Evolutionary conservation across 37 sponge, comb jelly and placozoan genomes (phyloP), one percentile per base, ranked within the genome.

Genomic region (Theonella swinhoei): DNA sequence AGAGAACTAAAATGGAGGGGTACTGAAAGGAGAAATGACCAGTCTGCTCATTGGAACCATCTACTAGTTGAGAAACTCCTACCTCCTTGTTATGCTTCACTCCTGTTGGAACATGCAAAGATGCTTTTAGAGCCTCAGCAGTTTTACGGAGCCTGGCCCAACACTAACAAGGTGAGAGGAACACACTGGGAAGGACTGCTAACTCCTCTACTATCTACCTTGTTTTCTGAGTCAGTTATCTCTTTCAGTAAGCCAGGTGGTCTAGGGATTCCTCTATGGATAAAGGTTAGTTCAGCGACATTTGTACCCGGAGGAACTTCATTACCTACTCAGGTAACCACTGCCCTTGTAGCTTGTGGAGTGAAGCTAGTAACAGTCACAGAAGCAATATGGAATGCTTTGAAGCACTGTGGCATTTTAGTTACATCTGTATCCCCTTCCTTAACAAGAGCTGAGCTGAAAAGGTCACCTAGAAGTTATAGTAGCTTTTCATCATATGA

Each of bases 1-100:
- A 40, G 92, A 42, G 72, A 63, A 38, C 28, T 91, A 4, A 88
- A 88, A 54, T 91, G 88, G 92, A 76, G 75, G 39, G 75, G 70
- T 24, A 47, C 23, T 35, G 88, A 88, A 47, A 81, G 91, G 39
- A 39, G 42, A 39, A 79, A 87, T 73, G 85, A 83, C 41, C 73
- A 35, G 37, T 28, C 66, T 34, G 88, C 88, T 24, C 28, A 91
- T 0, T 91, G 88, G 92, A 91, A 91, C 54, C 33, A 77, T 22
- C 35, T 88, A 22, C 88, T 88, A 22, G 80, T 88, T 5, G 64
- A 26, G 14, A 30, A 83, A 19, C 39, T 82, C 28, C 40, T 89
- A 20, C 89, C 89, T 30, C 79, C 80, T 9, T 90, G 86, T 29
- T 90, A 85, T 75, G 77, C 63, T 30, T 24, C 4, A 23, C 81